A percentile compares a stretch with the other conserved stretches of the same genome.
Evolutionary conservation across 2,888 invertebrate species (phyloP).

Genomic region (Calameuta pallipes): DNA sequence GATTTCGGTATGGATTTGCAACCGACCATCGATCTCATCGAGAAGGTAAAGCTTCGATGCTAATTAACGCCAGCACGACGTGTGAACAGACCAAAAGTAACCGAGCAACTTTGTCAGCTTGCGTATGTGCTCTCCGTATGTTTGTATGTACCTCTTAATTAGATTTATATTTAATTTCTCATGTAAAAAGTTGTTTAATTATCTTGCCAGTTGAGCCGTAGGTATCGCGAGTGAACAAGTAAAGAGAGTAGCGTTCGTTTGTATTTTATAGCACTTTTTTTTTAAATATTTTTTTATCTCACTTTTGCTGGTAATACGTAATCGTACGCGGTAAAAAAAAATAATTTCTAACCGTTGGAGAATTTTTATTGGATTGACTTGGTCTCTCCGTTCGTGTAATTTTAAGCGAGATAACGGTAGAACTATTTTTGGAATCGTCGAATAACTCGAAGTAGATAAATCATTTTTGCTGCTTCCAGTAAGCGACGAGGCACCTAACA

Average conservation of each 20-base stretch:
- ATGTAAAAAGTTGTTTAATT: background rate
- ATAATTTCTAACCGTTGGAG: background rate
- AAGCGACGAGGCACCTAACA: background rate
- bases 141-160: background rate
- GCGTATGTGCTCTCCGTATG: background rate
- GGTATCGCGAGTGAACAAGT: background rate
- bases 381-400: background rate
- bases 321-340: background rate
- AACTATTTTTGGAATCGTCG: background rate
- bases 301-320: background rate
- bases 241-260: background rate
- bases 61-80: constrained; percentile 23
- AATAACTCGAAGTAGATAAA: background rate
- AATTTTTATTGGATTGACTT: background rate
- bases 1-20: constrained; percentile 96
- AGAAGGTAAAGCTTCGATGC: constrained; percentile 73
- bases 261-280: background rate
- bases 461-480: background rate
- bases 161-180: background rate
- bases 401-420: background rate
- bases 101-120: background rate
- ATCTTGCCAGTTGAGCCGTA: background rate
- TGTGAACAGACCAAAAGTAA: background rate
- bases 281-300: background rate
- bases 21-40: constrained; percentile 89